Evolutionary conservation across 2,113 vertebrate genomes (phyloP).

Genomic region (Petaurus breviceps): DNA sequence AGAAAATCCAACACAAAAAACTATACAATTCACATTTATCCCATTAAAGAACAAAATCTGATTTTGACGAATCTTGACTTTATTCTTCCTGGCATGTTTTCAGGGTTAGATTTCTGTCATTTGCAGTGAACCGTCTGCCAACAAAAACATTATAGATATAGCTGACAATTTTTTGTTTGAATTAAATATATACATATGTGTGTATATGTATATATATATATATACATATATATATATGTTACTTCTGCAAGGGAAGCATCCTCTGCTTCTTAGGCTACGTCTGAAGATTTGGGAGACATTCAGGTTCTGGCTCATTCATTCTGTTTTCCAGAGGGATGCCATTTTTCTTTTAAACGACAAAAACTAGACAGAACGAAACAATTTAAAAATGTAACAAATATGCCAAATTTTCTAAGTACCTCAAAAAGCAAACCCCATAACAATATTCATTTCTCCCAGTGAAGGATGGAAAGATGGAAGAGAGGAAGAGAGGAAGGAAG

Average conservation of each 20-base stretch:
- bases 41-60: not conserved
- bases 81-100: not conserved
- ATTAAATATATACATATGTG: no score
- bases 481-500: no score
- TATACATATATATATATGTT: no score
- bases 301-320: not conserved
- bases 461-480: not conserved
- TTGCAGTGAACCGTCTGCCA: not conserved
- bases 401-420: constrained; percentile 53
- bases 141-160: not conserved
- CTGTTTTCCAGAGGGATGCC: not conserved
- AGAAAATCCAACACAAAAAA: not conserved
- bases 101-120: not conserved
- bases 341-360: constrained; percentile 51
- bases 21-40: not conserved
- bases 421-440: constrained; percentile 46
- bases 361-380: constrained; percentile 61
- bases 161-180: not conserved
- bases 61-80: not conserved
- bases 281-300: not conserved
- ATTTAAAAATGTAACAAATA: constrained; percentile 58
- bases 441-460: constrained; percentile 54
- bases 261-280: not conserved
- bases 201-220: no score
- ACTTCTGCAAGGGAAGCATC: not conserved